Conservation (phyloP, 2,113 vertebrate genomes). For the Corydoras maculifer region DNA sequence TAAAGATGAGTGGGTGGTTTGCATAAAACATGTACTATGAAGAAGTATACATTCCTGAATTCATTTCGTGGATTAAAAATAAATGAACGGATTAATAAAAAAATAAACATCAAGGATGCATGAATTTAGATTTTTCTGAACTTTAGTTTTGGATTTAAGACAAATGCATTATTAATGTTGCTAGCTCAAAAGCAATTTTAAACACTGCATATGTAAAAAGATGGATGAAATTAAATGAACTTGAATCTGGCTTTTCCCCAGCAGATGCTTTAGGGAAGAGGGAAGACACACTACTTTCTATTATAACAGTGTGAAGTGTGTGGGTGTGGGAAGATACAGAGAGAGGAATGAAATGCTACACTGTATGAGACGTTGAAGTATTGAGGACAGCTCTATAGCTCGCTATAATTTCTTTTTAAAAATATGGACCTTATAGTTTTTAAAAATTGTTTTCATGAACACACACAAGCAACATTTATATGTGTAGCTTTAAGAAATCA, state of each 20-base stretch:
- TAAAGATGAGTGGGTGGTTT: constrained; percentile 52
- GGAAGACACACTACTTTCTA: constrained; percentile 32
- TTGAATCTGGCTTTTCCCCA: constrained; percentile 15
- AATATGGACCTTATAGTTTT: too few relatives aligned
- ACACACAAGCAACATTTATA: constrained; percentile 9
- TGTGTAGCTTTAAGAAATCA: too few relatives aligned
- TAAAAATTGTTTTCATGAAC: not conserved
- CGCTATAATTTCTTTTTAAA: constrained; percentile 35
- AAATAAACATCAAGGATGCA: constrained; percentile 29
- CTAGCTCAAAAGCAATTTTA: constrained; percentile 44
- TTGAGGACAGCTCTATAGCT: constrained; percentile 29
- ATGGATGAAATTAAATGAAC: constrained; percentile 42
- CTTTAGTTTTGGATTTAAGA: constrained; percentile 31
- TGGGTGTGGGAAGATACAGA: constrained; percentile 8
- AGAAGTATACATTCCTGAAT: constrained; percentile 19
- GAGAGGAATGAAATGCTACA: constrained; percentile 7
- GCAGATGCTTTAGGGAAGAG: constrained; percentile 29
- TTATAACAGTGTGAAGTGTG: not conserved
- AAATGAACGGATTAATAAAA: not conserved
- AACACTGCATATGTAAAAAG: constrained; percentile 43
- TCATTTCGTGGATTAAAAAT: constrained; percentile 36
- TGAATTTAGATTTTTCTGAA: constrained; percentile 43
- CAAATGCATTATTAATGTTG: constrained; percentile 43
- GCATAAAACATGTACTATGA: constrained; percentile 41
- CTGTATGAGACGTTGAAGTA: constrained; percentile 23